Conservation (phyloP, 2,113 vertebrate genomes). For the Puma concolor region DNA sequence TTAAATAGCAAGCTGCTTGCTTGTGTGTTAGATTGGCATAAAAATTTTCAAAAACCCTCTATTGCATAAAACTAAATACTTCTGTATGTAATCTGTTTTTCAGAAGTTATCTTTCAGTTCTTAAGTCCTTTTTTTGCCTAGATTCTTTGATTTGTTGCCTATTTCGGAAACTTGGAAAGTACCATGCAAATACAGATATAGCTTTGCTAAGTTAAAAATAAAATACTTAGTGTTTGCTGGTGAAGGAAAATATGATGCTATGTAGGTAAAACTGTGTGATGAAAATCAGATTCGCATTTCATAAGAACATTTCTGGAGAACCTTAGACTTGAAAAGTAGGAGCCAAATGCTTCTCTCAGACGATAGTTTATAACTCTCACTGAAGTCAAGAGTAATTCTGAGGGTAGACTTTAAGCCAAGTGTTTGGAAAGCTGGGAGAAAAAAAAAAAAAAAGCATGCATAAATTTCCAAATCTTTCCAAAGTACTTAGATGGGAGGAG, state of each 20-base stretch:
- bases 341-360: conserved; percentile 72
- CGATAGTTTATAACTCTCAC: conserved; percentile 61
- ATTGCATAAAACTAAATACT: conserved; percentile 38
- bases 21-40: background rate
- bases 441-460: background rate
- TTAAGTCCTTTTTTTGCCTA: conserved; percentile 56
- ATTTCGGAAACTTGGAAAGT: conserved; percentile 80
- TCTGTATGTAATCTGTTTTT: conserved; percentile 49
- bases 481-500: conserved; percentile 54
- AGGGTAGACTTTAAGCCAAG: conserved; percentile 63
- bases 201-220: conserved; percentile 76
- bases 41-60: background rate
- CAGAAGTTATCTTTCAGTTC: conserved; percentile 69
- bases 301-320: conserved; percentile 74
- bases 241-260: conserved; percentile 79
- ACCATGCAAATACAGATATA: conserved; percentile 78
- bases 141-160: conserved; percentile 68
- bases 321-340: conserved; percentile 66
- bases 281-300: conserved; percentile 73
- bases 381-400: conserved; percentile 73
- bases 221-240: conserved; percentile 71
- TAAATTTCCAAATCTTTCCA: conserved; percentile 69
- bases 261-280: conserved; percentile 72
- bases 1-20: conserved; percentile 1
- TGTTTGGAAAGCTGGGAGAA: conserved; percentile 66